Percentiles rank a stretch among this genome's conserved stretches.
Conservation (phyloP, 2,113 vertebrate species). For the Empidonax traillii region DNA sequence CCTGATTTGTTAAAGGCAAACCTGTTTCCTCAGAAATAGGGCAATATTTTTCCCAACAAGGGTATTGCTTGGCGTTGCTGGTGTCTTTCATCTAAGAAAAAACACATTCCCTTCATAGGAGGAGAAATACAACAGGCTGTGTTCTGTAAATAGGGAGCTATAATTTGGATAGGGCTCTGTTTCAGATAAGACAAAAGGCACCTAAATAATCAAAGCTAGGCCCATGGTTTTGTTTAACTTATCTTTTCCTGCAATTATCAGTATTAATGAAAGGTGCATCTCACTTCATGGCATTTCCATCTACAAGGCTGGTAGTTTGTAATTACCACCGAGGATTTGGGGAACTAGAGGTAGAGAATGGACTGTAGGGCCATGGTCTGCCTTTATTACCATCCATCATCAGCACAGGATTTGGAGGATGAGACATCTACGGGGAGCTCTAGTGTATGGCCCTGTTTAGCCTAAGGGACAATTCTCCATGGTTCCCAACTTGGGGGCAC, state of each 20-base stretch:
- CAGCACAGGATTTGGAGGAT: not conserved
- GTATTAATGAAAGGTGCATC: not conserved
- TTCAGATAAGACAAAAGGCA: not conserved
- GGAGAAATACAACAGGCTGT: not conserved
- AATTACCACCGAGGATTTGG: not conserved
- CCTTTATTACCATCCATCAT: not conserved
- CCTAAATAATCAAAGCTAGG: not conserved
- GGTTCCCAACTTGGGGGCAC: not conserved
- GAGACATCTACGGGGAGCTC: not conserved
- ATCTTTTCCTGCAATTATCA: not conserved
- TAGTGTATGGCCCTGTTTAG: fast-evolving
- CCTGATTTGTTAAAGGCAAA: not conserved
- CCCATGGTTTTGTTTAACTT: not conserved
- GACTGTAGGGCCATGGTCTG: not conserved
- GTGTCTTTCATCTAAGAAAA: not conserved
- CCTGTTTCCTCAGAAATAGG: not conserved
- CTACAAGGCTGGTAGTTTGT: not conserved
- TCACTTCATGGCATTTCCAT: not conserved
- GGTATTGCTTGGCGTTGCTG: not conserved
- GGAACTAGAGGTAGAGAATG: not conserved
- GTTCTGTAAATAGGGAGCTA: not conserved
- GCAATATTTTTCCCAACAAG: not conserved
- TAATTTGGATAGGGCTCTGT: not conserved
- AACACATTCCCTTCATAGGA: not conserved
- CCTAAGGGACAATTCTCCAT: not conserved